Percentiles rank a stretch among this genome's conserved stretches.
Conservation (phyloP, 1,140 invertebrate genomes). For the Phthorimaea operculella region DNA sequence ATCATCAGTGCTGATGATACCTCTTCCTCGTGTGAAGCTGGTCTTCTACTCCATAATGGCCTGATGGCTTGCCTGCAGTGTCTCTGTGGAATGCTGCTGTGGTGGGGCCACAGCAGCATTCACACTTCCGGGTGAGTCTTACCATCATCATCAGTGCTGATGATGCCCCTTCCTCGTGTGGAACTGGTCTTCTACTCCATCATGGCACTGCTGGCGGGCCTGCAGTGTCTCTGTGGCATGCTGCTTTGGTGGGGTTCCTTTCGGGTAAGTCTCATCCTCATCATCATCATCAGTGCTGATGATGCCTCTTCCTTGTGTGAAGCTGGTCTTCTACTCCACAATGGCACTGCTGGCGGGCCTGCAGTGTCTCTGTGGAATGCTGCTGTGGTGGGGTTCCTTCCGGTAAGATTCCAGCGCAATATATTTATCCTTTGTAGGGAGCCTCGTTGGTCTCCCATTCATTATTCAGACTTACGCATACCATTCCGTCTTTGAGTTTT, state of each 20-base stretch:
- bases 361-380: neutral
- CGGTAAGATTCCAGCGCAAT: too few species aligned
- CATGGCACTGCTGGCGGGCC: neutral
- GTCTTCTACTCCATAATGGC: neutral
- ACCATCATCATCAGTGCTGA: too few species aligned
- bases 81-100: neutral
- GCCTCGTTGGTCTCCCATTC: too few species aligned
- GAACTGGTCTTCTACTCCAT: neutral
- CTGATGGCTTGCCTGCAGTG: neutral
- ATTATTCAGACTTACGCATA: too few species aligned
- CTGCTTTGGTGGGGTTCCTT: neutral
- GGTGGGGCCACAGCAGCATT: too few species aligned
- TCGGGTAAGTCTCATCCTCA: neutral
- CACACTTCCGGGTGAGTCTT: neutral
- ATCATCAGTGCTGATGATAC: too few species aligned
- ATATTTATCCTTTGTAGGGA: too few species aligned
- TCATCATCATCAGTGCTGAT: too few species aligned
- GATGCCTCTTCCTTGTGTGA: neutral
- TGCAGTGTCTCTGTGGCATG: neutral
- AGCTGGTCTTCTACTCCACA: neutral
- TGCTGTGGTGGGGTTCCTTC: neutral
- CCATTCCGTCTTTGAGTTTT: too few species aligned
- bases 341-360: neutral
- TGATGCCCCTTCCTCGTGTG: too few species aligned
- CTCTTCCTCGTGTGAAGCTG: neutral